These are phyloP conservation scores for Jacana jacana DNA, from an alignment of 2,113 vertebrate genomes.

Conservation along the genomic window DNA sequence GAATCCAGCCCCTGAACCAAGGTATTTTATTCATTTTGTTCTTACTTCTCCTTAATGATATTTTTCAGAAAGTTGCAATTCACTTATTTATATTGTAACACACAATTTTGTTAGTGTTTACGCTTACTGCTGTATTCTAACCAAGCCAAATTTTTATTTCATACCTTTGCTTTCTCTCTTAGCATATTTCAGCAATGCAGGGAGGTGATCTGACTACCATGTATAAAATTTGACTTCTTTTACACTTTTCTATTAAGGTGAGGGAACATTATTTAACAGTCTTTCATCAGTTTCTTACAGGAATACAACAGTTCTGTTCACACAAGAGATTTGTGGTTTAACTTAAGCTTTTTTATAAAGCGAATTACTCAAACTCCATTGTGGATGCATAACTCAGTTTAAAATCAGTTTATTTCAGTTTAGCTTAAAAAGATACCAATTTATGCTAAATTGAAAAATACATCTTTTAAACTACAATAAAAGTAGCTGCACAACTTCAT, in stretches of 20 bases:
- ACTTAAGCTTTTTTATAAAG: background rate
- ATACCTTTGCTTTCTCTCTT: background rate
- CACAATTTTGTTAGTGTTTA: background rate
- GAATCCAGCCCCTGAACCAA: background rate
- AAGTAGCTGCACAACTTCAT: background rate
- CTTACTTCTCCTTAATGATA: background rate
- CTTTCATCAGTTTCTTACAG: background rate
- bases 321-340: background rate
- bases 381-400: background rate
- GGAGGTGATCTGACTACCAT: background rate
- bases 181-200: background rate
- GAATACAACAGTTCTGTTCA: background rate
- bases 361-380: background rate
- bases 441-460: slow-evolving; percentile 15
- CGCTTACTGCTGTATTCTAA: background rate
- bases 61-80: background rate
- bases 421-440: slow-evolving; percentile 20
- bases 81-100: background rate
- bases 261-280: background rate
- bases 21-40: background rate
- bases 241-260: background rate
- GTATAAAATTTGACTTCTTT: background rate
- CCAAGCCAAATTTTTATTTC: background rate
- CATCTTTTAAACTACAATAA: slow-evolving; percentile 15
- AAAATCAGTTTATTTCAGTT: slow-evolving; percentile 17